Conservation (phyloP, 2,888 invertebrate genomes). For the Steinernema carpocapsae region DNA sequence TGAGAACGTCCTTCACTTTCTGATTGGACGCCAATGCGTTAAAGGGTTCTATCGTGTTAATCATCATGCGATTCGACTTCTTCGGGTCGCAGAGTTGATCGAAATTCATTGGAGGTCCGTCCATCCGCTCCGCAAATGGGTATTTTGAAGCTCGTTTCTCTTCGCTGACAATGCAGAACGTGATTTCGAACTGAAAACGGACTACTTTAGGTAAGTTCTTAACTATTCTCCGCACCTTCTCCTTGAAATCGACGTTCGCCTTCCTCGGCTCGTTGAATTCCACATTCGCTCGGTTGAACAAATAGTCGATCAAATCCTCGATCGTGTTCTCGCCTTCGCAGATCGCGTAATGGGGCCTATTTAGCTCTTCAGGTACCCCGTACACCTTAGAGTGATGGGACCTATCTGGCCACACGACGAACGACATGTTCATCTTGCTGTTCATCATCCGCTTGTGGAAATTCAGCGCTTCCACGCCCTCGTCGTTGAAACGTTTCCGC, state of each 20-base stretch:
- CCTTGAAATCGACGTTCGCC: not conserved
- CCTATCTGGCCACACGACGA: constrained; percentile 6
- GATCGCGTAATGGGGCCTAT: not conserved
- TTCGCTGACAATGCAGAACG: not conserved
- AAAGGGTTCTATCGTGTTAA: constrained; percentile 10
- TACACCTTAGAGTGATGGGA: not conserved
- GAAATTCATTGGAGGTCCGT: constrained; percentile 6
- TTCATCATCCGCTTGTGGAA: constrained; percentile 26
- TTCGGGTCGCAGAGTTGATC: constrained; percentile 15
- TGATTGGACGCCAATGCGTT: not conserved
- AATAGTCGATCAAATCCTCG: not conserved
- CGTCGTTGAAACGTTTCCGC: constrained; percentile 3
- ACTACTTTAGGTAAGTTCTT: not conserved
- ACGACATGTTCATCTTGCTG: not conserved
- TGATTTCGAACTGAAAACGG: not conserved
- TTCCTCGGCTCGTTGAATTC: not conserved
- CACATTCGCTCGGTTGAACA: constrained; percentile 4
- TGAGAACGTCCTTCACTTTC: no score
- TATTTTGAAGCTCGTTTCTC: not conserved
- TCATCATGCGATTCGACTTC: constrained; percentile 2
- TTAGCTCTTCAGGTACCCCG: not conserved
- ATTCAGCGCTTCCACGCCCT: not conserved
- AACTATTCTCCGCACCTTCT: not conserved
- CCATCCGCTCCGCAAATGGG: not conserved
- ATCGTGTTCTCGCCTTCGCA: not conserved